Conservation (phyloP, 2,113 vertebrate genomes). For the Hemichromis elongatus region DNA sequence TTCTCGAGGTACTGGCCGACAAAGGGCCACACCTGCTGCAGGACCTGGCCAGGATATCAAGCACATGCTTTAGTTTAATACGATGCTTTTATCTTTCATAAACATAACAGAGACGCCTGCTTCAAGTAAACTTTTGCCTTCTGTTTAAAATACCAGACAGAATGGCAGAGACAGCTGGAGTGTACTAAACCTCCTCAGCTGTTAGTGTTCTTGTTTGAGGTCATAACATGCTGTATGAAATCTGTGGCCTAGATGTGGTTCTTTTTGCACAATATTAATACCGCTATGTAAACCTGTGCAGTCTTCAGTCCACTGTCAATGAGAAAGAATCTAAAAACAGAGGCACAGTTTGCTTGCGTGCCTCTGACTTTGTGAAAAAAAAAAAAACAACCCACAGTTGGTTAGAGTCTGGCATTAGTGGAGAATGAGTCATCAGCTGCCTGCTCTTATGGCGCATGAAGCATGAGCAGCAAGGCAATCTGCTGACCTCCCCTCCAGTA, state of each 20-base stretch:
- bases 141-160: not conserved
- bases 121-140: not conserved
- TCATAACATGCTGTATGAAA: not conserved
- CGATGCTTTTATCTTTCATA: not conserved
- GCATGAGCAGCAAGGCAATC: conserved; percentile 18
- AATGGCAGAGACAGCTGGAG: conserved; percentile 29
- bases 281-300: not conserved
- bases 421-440: conserved; percentile 61
- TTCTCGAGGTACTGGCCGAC: conserved; percentile 88
- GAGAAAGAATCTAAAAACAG: conserved; percentile 10
- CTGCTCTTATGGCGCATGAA: conserved; percentile 7
- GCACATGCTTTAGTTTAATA: not conserved
- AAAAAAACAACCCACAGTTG: not conserved
- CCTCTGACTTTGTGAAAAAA: not conserved
- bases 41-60: conserved; percentile 66
- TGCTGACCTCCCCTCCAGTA: conserved; percentile 39
- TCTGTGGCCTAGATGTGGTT: not conserved
- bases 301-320: not conserved
- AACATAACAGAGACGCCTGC: not conserved
- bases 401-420: conserved; percentile 42
- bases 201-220: not conserved
- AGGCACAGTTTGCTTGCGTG: conserved; percentile 2
- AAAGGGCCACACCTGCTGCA: conserved; percentile 90
- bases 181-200: conserved; percentile 12
- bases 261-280: not conserved